Conservation (phyloP, 2,797 vertebrate genomes). For the Poliocrania exsul region DNA sequence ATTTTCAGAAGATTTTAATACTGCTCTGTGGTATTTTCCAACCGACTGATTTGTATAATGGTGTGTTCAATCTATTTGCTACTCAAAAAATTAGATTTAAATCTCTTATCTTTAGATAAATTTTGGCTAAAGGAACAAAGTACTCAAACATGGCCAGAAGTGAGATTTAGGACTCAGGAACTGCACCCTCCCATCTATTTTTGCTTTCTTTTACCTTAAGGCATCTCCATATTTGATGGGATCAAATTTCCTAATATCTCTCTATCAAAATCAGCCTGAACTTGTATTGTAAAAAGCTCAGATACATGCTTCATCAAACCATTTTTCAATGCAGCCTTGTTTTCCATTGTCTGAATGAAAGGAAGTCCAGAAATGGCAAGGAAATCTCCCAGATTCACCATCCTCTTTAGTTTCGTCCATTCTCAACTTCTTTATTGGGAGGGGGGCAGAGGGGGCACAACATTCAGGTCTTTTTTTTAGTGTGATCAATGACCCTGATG, state of each 20-base stretch:
- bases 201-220: slow-evolving; percentile 22
- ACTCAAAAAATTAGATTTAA: not conserved
- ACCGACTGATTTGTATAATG: slow-evolving; percentile 35
- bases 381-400: not conserved
- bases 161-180: not conserved
- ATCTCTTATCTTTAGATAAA: slow-evolving; percentile 20
- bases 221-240: not conserved
- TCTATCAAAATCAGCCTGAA: slow-evolving; percentile 38
- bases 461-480: not conserved
- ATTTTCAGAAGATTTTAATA: slow-evolving; percentile 30
- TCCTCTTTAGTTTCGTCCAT: not conserved
- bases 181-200: not conserved
- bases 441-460: not conserved
- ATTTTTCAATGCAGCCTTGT: not conserved
- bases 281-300: not conserved
- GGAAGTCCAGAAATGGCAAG: not conserved
- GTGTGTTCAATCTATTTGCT: slow-evolving; percentile 7
- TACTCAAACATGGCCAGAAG: not conserved
- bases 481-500: not conserved
- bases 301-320: not conserved
- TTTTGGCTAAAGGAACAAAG: slow-evolving; percentile 62
- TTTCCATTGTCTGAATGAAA: not conserved
- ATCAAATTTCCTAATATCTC: slow-evolving; percentile 16
- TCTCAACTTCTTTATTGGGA: not conserved
- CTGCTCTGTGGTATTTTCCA: not conserved